Evolutionary conservation across 64 coral and sea anemone species (phyloP).

Genomic region (Pocillopora verrucosa): DNA sequence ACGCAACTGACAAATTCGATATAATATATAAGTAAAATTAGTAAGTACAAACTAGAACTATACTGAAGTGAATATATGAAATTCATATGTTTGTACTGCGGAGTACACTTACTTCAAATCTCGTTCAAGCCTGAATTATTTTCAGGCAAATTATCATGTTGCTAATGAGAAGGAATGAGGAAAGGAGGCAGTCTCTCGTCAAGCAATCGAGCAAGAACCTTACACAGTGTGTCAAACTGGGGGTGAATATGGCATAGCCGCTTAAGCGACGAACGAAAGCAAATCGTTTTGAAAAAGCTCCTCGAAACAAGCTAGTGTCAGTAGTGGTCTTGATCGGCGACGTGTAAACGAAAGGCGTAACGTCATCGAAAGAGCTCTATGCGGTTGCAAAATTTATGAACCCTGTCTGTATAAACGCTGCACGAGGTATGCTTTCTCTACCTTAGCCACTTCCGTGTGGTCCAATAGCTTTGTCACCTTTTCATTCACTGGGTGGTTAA

Average conservation of each 20-base stretch:
- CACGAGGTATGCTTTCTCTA: slow-evolving; percentile 39
- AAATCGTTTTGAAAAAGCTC: slow-evolving; percentile 38
- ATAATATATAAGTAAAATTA: background rate
- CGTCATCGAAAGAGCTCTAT: slow-evolving; percentile 21
- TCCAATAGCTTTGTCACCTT: slow-evolving; percentile 36
- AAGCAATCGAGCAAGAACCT: background rate
- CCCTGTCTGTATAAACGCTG: slow-evolving; percentile 43
- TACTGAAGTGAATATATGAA: background rate
- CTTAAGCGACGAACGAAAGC: slow-evolving; percentile 36
- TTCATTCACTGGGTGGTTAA: slow-evolving; percentile 10
- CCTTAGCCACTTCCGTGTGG: background rate
- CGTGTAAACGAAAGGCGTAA: slow-evolving; percentile 4
- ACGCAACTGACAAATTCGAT: background rate
- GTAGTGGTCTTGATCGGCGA: background rate
- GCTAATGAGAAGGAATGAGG: too few relatives aligned
- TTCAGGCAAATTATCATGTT: too few relatives aligned
- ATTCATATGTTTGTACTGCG: background rate
- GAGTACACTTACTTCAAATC: background rate
- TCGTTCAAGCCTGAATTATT: too few relatives aligned
- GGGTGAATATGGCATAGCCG: too few relatives aligned
- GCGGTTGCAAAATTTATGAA: slow-evolving; percentile 24
- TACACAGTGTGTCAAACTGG: background rate
- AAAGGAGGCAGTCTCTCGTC: too few relatives aligned
- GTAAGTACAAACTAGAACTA: background rate
- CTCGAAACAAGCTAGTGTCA: background rate